phyloP scores from a whole-genome alignment of 2,888 invertebrate species.

The Tryphoninae sp. region DNA sequence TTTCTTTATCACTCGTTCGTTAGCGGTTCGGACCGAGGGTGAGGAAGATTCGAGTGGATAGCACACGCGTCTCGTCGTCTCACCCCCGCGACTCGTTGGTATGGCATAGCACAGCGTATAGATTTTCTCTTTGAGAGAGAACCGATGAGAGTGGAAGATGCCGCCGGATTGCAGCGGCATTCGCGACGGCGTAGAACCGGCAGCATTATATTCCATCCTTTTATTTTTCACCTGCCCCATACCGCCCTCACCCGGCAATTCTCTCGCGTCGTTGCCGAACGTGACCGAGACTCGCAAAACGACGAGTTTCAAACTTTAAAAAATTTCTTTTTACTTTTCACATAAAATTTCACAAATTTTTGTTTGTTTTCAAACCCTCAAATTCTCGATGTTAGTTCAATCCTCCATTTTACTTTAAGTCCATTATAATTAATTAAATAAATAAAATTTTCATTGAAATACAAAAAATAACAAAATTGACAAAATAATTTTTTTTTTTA shows the following conservation, averaged over 20 bases:
- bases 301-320: background rate
- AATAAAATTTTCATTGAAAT: too few relatives aligned
- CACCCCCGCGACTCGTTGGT: conserved; percentile 8
- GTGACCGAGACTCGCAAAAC: background rate
- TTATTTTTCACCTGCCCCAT: conserved; percentile 9
- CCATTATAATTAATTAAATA: too few relatives aligned
- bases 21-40: conserved; percentile 49
- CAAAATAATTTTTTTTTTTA: too few relatives aligned
- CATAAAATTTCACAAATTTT: too few relatives aligned
- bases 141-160: conserved; percentile 55
- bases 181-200: conserved; percentile 52
- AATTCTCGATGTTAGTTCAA: too few relatives aligned
- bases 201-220: conserved; percentile 46
- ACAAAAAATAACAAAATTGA: too few relatives aligned
- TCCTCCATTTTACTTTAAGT: too few relatives aligned
- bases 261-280: conserved; percentile 6
- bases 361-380: too few relatives aligned
- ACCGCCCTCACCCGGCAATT: conserved; percentile 26
- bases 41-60: conserved; percentile 63
- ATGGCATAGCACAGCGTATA: conserved; percentile 15
- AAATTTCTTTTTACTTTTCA: background rate
- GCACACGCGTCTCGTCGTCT: conserved; percentile 57
- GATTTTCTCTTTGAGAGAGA: conserved; percentile 60
- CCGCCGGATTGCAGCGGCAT: conserved; percentile 55
- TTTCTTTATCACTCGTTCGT: conserved; percentile 45